Conservation (phyloP, 2,113 vertebrate genomes). For the Eonycteris spelaea region DNA sequence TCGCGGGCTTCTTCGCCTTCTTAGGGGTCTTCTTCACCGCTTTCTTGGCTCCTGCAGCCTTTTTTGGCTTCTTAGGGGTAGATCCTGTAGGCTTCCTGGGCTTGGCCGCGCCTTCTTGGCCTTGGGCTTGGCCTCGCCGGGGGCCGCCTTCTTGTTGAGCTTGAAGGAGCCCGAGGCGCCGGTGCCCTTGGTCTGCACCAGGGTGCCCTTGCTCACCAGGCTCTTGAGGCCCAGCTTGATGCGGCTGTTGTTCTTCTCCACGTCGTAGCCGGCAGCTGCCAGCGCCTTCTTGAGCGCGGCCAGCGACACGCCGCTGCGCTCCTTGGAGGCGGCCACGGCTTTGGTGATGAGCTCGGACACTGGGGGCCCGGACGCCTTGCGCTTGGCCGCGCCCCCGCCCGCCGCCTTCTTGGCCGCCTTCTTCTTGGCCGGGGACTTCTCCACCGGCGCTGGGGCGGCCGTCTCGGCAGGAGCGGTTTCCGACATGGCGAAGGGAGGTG, state of each 20-base stretch:
- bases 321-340: constrained; percentile 69
- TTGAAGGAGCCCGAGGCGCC: constrained; percentile 80
- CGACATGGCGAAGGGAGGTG: neutral
- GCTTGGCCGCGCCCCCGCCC: constrained; percentile 50
- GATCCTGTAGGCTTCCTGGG: neutral
- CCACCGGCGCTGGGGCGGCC: neutral
- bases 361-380: neutral
- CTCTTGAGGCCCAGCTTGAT: constrained; percentile 77
- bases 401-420: constrained; percentile 57
- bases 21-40: constrained; percentile 51
- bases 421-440: constrained; percentile 66
- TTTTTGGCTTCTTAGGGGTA: constrained; percentile 57
- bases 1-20: constrained; percentile 50
- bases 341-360: constrained; percentile 77
- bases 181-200: constrained; percentile 78
- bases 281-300: constrained; percentile 83
- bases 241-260: constrained; percentile 84
- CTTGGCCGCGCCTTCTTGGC: constrained; percentile 46
- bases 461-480: constrained; percentile 68
- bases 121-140: constrained; percentile 43
- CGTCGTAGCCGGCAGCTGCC: constrained; percentile 84
- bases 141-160: constrained; percentile 69
- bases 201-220: constrained; percentile 72
- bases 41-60: neutral
- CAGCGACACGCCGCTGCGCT: constrained; percentile 75